Base-by-base conservation (phyloP, 2,113 vertebrate species). In the Crotophaga sulcirostris region DNA sequence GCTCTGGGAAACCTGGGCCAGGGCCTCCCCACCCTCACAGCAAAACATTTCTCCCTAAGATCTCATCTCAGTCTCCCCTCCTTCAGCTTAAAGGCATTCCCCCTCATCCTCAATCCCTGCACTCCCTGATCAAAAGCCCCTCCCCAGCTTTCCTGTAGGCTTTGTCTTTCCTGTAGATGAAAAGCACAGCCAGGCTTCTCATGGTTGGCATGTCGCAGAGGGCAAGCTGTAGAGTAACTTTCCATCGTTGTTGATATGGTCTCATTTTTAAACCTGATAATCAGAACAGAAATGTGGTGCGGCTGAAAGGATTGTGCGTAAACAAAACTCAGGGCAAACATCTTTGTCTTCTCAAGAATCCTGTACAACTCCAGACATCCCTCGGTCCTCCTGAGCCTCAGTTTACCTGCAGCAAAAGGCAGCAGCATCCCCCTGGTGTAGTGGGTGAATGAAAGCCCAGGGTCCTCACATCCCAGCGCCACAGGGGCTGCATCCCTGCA, bases 371-470 rank as follows among this genome's bases (percentile, higher is more conserved):
- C 58, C 1, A 0, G 20, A 11, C 16, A 16, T 8, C 25, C 9
- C 38, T 29, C 34, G n/a, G 36, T 21, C 47, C 44, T 58, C 38
- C 60, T 7, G 16, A 40, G 31, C 29, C 44, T 51, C 44, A 16
- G 36, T 24, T 81, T 40, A 66, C 52, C 47, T 31, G 10, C 18
- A 69, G 54, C 33, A 54, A 33, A 55, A 73, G 33, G 23, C n/a
- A 63, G 31, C 20, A 45, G 13, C 21, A 18, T 51, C 19, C 36
- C 36, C 19, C n/a, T 16, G 23, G 20, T 23, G 31, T 56, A 62
- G 31, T 3, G 23, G 24, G 5, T 0, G 0, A n/a, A 28, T 0
- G 0, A 21, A 29, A 52, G 38, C 55, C 17, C 7, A 25, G 16
- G 40, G 25, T 52, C 28, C 14, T 13, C 34, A 10, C 9, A 13